Conservation (phyloP, 2,888 invertebrate species). For the Limnephilus rhombicus region DNA sequence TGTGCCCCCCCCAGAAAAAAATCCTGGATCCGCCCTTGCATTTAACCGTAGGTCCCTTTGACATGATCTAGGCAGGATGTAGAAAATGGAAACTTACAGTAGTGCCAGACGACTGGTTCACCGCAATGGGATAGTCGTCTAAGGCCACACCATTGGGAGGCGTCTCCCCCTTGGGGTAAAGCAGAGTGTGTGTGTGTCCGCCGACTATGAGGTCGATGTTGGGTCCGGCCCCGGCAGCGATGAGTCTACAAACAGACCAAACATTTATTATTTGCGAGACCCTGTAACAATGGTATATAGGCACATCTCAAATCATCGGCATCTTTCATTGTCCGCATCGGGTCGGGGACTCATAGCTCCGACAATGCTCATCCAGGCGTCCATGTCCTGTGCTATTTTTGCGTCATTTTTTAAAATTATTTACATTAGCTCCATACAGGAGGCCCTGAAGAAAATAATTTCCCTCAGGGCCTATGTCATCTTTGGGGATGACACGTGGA, state of each 20-base stretch:
- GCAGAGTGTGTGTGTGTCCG: conserved; percentile 88
- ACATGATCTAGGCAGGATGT: not conserved
- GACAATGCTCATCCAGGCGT: no score
- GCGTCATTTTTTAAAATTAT: no score
- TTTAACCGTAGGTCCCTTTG: not conserved
- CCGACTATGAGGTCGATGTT: conserved; percentile 91
- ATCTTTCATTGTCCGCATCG: no score
- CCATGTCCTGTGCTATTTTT: no score
- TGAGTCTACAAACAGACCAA: conserved; percentile 70
- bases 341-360: no score
- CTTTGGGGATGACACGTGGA: no score
- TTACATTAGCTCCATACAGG: no score
- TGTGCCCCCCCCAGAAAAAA: no score
- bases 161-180: conserved; percentile 79
- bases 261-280: not conserved
- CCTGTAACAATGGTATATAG: not conserved
- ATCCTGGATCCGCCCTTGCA: no score
- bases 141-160: conserved; percentile 77
- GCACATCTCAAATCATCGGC: no score
- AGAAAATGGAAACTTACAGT: conserved; percentile 69
- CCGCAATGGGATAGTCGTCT: conserved; percentile 85
- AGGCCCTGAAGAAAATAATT: no score
- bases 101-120: conserved; percentile 77
- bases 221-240: conserved; percentile 82
- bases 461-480: no score